Evolutionary conservation across 2,888 invertebrate genomes (phyloP).

Genomic region (Barypeithes pellucidus): DNA sequence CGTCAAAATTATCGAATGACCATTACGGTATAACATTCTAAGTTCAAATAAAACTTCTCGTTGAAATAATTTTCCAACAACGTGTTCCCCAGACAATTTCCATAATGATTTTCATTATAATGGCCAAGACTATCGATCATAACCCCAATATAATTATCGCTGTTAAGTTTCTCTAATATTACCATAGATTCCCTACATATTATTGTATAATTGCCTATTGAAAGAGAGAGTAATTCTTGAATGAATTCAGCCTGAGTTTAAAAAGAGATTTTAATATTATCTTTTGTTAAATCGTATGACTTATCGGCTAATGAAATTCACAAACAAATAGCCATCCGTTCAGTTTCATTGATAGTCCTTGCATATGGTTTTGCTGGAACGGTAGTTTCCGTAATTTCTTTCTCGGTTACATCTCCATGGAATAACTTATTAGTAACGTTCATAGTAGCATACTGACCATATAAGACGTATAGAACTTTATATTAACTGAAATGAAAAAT

Average conservation of each 20-base stretch:
- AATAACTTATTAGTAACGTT: conserved; percentile 3
- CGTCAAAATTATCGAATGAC: too few species aligned
- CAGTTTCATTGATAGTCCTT: not conserved
- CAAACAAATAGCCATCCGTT: not conserved
- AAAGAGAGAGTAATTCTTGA: not conserved
- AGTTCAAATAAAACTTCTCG: not conserved
- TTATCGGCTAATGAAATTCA: not conserved
- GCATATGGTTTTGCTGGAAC: not conserved
- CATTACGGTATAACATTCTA: not conserved
- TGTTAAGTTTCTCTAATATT: not conserved
- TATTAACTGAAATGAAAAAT: too few species aligned
- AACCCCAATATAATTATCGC: not conserved
- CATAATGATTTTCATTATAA: conserved; percentile 6
- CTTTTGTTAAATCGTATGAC: not conserved
- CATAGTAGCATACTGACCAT: not conserved
- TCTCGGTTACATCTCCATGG: not conserved
- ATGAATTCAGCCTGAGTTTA: not conserved
- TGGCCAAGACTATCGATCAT: not conserved
- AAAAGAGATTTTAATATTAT: not conserved
- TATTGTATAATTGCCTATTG: not conserved
- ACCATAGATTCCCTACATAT: not conserved
- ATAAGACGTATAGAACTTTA: not conserved
- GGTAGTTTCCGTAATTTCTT: conserved; percentile 2
- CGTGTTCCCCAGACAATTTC: not conserved
- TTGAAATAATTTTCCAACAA: not conserved